Percentiles rank a stretch among this genome's conserved stretches.
These are phyloP conservation scores for Baryphthengus martii DNA, from an alignment of 2,113 vertebrate genomes.

Conservation along the genomic window DNA sequence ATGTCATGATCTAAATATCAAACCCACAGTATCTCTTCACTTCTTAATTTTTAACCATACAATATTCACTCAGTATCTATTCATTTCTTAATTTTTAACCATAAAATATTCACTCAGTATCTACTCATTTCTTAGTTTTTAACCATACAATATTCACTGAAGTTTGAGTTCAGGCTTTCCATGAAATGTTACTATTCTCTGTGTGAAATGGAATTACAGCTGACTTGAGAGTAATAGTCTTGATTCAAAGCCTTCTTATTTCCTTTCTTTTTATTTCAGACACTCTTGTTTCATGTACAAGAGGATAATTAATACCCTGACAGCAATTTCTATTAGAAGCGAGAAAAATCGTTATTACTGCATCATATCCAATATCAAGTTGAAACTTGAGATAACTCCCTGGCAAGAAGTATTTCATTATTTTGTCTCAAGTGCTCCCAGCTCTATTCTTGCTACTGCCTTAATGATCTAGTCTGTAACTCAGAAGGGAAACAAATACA, in stretches of 20 bases:
- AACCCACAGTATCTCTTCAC: background rate
- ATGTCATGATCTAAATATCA: background rate
- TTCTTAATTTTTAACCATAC: background rate
- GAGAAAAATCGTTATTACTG: background rate
- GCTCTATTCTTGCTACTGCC: background rate
- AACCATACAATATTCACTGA: background rate
- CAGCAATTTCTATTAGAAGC: background rate
- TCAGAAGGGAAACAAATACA: background rate
- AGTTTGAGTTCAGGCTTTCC: background rate
- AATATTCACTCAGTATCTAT: background rate
- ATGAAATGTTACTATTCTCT: background rate
- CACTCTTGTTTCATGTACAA: background rate
- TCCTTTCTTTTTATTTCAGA: background rate
- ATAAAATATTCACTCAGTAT: no score
- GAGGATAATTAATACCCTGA: conserved; percentile 12
- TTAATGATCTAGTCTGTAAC: background rate
- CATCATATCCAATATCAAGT: background rate
- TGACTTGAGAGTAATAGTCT: background rate
- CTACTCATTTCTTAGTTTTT: no score
- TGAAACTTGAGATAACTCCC: background rate
- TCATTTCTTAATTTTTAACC: background rate
- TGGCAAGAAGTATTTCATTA: background rate
- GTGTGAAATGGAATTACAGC: background rate
- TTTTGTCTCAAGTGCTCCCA: background rate
- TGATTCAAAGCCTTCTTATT: background rate